These are phyloP conservation scores for Zenarchopterus dispar DNA, from an alignment of 2,797 vertebrate genomes.

Conservation along the genomic window DNA sequence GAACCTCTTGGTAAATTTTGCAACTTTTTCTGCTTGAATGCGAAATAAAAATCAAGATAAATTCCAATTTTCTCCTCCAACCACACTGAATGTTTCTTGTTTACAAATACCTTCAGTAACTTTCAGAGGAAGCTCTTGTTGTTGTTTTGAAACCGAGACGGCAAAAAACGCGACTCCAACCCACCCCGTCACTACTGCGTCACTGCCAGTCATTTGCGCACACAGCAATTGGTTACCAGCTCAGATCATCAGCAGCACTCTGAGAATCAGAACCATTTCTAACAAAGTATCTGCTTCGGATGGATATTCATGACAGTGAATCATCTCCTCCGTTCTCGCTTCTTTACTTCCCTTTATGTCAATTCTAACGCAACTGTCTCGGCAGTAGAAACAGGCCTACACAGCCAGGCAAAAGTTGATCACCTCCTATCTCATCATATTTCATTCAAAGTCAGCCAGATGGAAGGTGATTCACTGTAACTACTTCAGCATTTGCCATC, in stretches of 20 bases:
- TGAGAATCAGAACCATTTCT: slow-evolving; percentile 23
- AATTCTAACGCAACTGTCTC: slow-evolving; percentile 2
- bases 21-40: not conserved
- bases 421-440: not conserved
- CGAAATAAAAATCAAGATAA: not conserved
- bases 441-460: not conserved
- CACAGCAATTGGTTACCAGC: slow-evolving; percentile 12
- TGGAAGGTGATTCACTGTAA: not conserved
- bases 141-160: slow-evolving; percentile 53
- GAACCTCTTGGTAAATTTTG: not conserved
- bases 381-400: slow-evolving; percentile 33
- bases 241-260: slow-evolving; percentile 17
- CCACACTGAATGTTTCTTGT: slow-evolving; percentile 7
- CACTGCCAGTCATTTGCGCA: slow-evolving; percentile 55
- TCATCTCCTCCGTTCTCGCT: slow-evolving; percentile 53
- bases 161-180: slow-evolving; percentile 31
- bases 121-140: slow-evolving; percentile 41
- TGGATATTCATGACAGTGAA: slow-evolving; percentile 55
- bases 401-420: slow-evolving; percentile 21
- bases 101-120: slow-evolving; percentile 26
- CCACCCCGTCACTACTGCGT: slow-evolving; percentile 15
- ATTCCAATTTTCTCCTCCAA: not conserved
- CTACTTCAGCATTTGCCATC: not conserved
- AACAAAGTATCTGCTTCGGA: not conserved
- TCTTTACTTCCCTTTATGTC: slow-evolving; percentile 53